Conservation (phyloP, 2,888 invertebrate genomes). For the Polia nebulosa region DNA sequence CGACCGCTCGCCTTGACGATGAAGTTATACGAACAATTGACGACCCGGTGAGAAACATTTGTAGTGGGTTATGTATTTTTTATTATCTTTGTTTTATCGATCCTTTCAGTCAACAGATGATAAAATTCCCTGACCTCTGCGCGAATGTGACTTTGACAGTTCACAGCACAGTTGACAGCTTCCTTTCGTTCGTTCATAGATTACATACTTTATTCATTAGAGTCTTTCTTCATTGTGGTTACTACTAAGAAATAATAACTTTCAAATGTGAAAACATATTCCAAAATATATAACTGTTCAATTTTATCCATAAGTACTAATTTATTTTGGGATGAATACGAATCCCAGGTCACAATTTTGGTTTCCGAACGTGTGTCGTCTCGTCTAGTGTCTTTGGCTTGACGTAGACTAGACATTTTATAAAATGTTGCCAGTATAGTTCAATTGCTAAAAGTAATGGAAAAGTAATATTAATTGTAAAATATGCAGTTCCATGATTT, state of each 20-base stretch:
- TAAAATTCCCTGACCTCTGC: slow-evolving; percentile 54
- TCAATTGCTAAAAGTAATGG: neutral
- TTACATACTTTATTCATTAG: neutral
- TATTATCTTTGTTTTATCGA: slow-evolving; percentile 75
- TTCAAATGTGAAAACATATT: neutral
- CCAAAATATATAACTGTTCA: neutral
- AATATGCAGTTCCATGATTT: neutral
- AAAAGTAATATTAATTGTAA: neutral
- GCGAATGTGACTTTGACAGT: slow-evolving; percentile 44
- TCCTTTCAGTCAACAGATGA: slow-evolving; percentile 66
- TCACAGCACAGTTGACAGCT: too few relatives aligned
- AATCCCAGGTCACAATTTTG: neutral
- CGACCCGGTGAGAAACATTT: slow-evolving; percentile 86
- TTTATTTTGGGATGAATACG: neutral
- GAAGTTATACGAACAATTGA: slow-evolving; percentile 83
- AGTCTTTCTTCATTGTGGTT: neutral
- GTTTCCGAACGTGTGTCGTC: slow-evolving; percentile 49
- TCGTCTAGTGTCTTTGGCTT: slow-evolving; percentile 27
- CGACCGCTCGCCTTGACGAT: slow-evolving; percentile 80
- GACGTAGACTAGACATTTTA: slow-evolving; percentile 39
- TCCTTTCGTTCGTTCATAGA: slow-evolving; percentile 16
- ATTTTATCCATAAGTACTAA: neutral
- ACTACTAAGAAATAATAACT: neutral
- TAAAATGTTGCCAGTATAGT: slow-evolving; percentile 40
- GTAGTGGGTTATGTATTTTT: slow-evolving; percentile 76